Percentiles rank a stretch among this genome's conserved stretches.
phyloP scores from a whole-genome alignment of 2,113 vertebrate genomes.

The Charadrius vociferus region DNA sequence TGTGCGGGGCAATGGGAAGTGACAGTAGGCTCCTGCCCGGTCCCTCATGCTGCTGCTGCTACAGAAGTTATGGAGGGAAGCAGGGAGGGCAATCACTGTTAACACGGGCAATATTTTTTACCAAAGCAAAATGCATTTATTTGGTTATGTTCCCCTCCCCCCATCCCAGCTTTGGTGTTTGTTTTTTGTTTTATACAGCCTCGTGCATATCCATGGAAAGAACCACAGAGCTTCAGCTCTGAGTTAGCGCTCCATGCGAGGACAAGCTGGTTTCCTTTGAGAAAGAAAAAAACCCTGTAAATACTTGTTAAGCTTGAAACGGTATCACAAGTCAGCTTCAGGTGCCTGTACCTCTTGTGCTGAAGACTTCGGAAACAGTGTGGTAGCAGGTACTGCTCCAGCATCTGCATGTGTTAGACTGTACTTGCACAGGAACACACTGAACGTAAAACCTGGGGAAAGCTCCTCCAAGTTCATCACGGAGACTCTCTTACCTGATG shows the following conservation, averaged over 20 bases:
- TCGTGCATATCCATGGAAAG: neutral
- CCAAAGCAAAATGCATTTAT: neutral
- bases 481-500: neutral
- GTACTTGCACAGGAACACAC: neutral
- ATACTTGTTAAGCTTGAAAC: neutral
- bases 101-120: neutral
- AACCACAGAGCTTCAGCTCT: neutral
- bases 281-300: neutral
- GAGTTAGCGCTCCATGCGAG: neutral
- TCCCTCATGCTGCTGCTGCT: neutral
- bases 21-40: accelerated
- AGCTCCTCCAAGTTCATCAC: neutral
- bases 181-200: neutral
- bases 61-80: accelerated
- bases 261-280: neutral
- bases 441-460: neutral
- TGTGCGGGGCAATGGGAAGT: neutral
- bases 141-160: neutral
- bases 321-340: neutral
- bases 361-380: neutral
- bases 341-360: neutral
- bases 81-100: accelerated
- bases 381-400: neutral
- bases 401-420: accelerated
- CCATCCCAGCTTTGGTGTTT: accelerated